Percentiles rank a stretch among this genome's conserved stretches.
phyloP scores from a whole-genome alignment of 2,113 vertebrate species.

The Galbula dea region DNA sequence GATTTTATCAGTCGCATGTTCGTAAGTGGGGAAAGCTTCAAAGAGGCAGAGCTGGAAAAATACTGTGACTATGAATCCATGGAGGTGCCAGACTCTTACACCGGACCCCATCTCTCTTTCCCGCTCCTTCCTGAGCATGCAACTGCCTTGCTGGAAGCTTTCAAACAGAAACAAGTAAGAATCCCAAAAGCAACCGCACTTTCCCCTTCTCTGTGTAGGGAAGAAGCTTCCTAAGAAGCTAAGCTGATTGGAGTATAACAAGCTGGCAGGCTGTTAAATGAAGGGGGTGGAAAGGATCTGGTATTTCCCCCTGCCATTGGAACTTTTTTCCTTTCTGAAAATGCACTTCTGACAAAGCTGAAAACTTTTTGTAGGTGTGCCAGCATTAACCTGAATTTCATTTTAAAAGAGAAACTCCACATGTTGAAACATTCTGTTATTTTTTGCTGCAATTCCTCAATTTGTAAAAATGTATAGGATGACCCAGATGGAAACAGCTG shows the following conservation, averaged over 20 bases:
- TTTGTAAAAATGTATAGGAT: background rate
- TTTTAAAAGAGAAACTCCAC: background rate
- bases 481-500: background rate
- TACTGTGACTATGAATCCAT: slow-evolving; percentile 79
- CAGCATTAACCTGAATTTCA: background rate
- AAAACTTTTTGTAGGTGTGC: rapidly evolving
- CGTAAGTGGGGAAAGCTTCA: slow-evolving; percentile 70
- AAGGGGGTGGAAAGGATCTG: background rate
- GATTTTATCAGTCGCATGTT: slow-evolving; percentile 87
- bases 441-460: background rate
- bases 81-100: slow-evolving; percentile 79
- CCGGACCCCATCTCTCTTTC: slow-evolving; percentile 83
- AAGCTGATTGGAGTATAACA: background rate
- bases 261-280: background rate
- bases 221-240: background rate
- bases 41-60: slow-evolving; percentile 76
- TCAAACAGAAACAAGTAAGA: slow-evolving; percentile 88
- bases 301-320: background rate
- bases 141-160: slow-evolving; percentile 87
- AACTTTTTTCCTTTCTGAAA: background rate
- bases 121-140: slow-evolving; percentile 84
- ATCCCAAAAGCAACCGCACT: background rate
- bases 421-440: background rate
- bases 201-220: background rate
- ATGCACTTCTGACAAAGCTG: background rate